Conservation (phyloP, 2,113 vertebrate species). For the Phocoena sinus region DNA sequence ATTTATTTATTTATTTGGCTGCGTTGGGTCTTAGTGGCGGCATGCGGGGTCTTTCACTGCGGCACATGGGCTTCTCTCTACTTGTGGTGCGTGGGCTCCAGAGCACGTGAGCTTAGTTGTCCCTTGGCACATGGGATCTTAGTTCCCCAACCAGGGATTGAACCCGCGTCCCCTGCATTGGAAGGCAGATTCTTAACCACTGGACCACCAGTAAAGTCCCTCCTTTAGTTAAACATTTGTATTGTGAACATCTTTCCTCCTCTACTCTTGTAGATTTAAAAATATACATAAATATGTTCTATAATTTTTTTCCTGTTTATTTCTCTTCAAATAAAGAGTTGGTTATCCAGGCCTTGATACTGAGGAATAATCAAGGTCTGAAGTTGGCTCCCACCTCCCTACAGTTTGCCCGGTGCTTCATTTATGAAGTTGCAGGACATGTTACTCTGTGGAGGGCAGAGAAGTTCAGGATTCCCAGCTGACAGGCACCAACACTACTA, state of each 20-base stretch:
- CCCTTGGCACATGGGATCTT: too few relatives aligned
- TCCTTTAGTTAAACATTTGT: neutral
- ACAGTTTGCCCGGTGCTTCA: neutral
- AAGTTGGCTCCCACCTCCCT: neutral
- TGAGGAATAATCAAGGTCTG: neutral
- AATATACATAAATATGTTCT: neutral
- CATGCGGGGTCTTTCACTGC: too few relatives aligned
- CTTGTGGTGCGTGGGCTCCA: too few relatives aligned
- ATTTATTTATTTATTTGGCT: too few relatives aligned
- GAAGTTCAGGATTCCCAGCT: neutral
- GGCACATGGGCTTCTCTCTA: too few relatives aligned
- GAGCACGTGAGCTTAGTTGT: too few relatives aligned
- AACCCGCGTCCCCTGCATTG: too few relatives aligned
- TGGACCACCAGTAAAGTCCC: too few relatives aligned
- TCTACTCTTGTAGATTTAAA: neutral
- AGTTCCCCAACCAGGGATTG: too few relatives aligned
- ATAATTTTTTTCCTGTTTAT: neutral
- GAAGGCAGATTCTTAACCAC: too few relatives aligned
- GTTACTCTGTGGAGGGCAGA: neutral
- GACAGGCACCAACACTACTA: neutral
- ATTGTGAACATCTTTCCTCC: neutral
- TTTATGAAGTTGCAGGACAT: neutral
- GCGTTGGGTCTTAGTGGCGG: fast-evolving
- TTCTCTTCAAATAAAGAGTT: neutral
- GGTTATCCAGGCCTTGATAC: neutral